phyloP scores from a whole-genome alignment of 2,888 invertebrate genomes.

The Hypena proboscidalis region DNA sequence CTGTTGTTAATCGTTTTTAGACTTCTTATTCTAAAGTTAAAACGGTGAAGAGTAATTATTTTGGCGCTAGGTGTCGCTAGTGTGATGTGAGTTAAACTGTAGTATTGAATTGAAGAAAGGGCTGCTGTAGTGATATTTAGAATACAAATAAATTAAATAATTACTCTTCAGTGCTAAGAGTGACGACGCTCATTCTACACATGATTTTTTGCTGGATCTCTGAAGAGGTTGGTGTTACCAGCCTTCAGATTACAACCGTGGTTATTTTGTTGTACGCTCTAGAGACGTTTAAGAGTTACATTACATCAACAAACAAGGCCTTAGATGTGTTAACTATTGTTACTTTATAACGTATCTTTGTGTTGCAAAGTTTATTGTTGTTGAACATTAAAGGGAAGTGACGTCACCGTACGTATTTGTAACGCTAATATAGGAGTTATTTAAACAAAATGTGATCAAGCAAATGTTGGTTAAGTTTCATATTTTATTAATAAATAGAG shows the following conservation, averaged over 20 bases:
- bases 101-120: neutral
- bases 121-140: constrained; percentile 3
- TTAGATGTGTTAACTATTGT: constrained; percentile 73
- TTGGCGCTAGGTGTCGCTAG: constrained; percentile 13
- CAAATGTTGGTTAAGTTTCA: constrained; percentile 79
- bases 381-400: constrained; percentile 47
- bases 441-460: constrained; percentile 76
- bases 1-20: constrained; percentile 15
- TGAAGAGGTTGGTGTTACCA: constrained; percentile 1
- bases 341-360: constrained; percentile 57
- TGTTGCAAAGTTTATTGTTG: constrained; percentile 67
- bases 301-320: constrained; percentile 56
- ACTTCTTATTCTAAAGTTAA: neutral
- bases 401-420: constrained; percentile 33
- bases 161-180: constrained; percentile 18
- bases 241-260: constrained; percentile 9
- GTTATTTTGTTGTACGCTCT: constrained; percentile 33
- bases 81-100: constrained; percentile 1
- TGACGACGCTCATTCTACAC: constrained; percentile 5
- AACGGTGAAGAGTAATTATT: constrained; percentile 18
- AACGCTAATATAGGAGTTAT: constrained; percentile 60
- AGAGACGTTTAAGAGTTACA: constrained; percentile 37
- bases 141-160: constrained; percentile 2
- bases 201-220: constrained; percentile 3
- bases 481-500: constrained; percentile 76